A percentile compares a stretch with the other conserved stretches of the same genome.
Evolutionary conservation across 2,888 invertebrate genomes (phyloP).

Genomic region (Rugalucina vietnamica): DNA sequence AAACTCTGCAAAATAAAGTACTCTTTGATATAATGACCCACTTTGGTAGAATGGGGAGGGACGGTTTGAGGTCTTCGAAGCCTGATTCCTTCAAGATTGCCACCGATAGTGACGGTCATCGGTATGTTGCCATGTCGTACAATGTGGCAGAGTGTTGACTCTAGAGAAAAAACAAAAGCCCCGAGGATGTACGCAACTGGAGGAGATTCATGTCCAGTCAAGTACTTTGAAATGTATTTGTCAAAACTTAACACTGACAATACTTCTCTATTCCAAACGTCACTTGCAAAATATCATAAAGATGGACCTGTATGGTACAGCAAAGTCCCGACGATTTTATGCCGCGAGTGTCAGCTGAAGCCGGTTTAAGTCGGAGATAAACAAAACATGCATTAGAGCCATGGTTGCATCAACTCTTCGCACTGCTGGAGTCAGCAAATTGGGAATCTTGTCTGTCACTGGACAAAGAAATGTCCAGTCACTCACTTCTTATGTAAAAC

Average conservation of each 20-base stretch:
- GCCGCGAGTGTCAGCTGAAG: background rate
- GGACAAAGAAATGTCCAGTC: no score
- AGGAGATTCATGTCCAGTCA: background rate
- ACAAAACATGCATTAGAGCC: background rate
- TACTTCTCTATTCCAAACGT: background rate
- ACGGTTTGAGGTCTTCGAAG: background rate
- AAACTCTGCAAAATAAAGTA: background rate
- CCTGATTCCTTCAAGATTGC: slow-evolving; percentile 8
- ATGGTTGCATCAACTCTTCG: background rate
- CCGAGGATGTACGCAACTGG: background rate
- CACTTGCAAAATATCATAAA: background rate
- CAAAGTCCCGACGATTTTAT: background rate
- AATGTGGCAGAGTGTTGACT: slow-evolving; percentile 21
- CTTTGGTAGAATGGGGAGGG: background rate
- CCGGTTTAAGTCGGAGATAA: background rate
- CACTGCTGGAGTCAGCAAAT: background rate
- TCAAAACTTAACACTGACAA: background rate
- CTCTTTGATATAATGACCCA: background rate
- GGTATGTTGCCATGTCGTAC: slow-evolving; percentile 18
- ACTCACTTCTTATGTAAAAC: no score
- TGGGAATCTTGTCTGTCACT: background rate
- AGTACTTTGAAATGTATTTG: background rate
- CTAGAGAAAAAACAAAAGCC: background rate
- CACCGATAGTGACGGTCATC: slow-evolving; percentile 2
- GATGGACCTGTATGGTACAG: background rate